Evolutionary conservation across 2,113 vertebrate genomes (phyloP).

Genomic region (Gobio gobio): DNA sequence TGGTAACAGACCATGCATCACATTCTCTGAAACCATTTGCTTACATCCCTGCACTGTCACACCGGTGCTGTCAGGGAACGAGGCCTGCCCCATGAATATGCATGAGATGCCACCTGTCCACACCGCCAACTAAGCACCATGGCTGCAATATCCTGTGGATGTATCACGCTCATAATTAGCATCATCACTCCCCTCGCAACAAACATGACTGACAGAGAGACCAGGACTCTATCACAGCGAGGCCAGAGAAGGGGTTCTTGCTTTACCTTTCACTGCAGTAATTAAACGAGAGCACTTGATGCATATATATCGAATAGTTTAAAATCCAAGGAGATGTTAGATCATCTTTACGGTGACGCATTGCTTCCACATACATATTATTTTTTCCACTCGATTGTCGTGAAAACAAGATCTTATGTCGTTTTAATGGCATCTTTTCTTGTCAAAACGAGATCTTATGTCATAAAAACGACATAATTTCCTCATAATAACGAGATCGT

Average conservation of each 20-base stretch:
- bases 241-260: slow-evolving; percentile 6
- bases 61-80: slow-evolving; percentile 37
- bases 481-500: no score
- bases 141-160: slow-evolving; percentile 39
- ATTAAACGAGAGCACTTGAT: slow-evolving; percentile 17
- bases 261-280: not conserved
- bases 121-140: slow-evolving; percentile 36
- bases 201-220: slow-evolving; percentile 41
- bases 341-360: no score
- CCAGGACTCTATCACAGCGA: not conserved
- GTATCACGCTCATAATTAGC: slow-evolving; percentile 45
- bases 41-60: slow-evolving; percentile 48
- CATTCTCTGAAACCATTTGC: slow-evolving; percentile 50
- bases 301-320: slow-evolving; percentile 6
- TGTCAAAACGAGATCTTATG: no score
- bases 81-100: slow-evolving; percentile 44
- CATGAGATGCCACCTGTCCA: slow-evolving; percentile 52
- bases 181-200: slow-evolving; percentile 30
- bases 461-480: no score
- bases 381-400: no score
- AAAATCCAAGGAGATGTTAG: not conserved
- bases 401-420: no score
- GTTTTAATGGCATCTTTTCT: no score
- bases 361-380: no score
- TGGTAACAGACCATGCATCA: slow-evolving; percentile 74